Base-by-base conservation (phyloP, 2,888 invertebrate species). In the Diloba caeruleocephala region DNA sequence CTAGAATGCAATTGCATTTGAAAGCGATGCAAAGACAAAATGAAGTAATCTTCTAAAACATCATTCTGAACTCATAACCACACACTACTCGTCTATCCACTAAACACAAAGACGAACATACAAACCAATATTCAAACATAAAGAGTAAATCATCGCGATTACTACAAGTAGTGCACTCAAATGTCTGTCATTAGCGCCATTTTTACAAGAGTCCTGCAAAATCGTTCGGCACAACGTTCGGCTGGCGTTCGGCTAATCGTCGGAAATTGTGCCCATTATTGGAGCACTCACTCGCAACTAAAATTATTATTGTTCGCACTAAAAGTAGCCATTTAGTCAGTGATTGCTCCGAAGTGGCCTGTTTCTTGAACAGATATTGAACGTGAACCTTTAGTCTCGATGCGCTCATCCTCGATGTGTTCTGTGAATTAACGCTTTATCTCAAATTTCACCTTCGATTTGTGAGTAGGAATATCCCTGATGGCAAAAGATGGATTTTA, bases 221-320 rank as follows among this genome's bases (percentile, higher is more conserved):
- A 90, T 85, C 74, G 65, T 57, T 59, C 59, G 65, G 65, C 41
- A 21, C 23, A 63, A 17, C 59, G 71, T 63, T 80, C 82, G 82
- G 71, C 82, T 81, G 76, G 72, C 81, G 81, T 75, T 81, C 84
- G 81, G 74, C 87, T 92, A 92, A 93, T 92, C 86, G 92, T 88
- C 89, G 92, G 92, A 92, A 92, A 93, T 92, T 88, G 92, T 86
- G 78, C 84, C 91, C 91, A 92, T 92, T 91, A 92, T 89, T 84
- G 89, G 85, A 81, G 84, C 90, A 88, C 88, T 91, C 88, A 84
- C 79, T 86, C 76, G 66, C 86, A 87, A 90, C 92, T 92, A 90
- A 90, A 92, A 90, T 90, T 86, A 91, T 92, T 88, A 92, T 93
- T 92, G 93, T 92, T 90, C 92, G 84, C 84, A 83, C 85, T 91